Base-by-base conservation (phyloP, 2,113 vertebrate species). In the Scomber japonicus region DNA sequence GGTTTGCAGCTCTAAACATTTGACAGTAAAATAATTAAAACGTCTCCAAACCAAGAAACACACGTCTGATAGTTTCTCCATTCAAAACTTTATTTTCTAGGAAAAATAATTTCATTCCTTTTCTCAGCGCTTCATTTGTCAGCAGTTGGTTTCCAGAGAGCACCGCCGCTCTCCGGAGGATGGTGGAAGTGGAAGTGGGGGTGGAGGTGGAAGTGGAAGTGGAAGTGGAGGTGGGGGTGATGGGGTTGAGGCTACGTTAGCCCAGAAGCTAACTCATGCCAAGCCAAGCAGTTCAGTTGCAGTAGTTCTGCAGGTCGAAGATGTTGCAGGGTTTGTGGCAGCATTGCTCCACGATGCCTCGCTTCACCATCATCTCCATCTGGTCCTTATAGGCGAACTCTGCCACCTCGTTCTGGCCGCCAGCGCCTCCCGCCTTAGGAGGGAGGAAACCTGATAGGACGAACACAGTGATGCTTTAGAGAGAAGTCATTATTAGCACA, bases 291-390 rank as follows among this genome's bases (percentile, higher is more conserved):
- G 60, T 27, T 94, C 94, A 97, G 92, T 97, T 97, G 91, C 98
- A 99, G 95, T 99, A 99, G 84, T 95, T 97, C 89, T 98, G 95
- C 89, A 99, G 95, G 50, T 97, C 96, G 35, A 96, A 94, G 59
- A 98, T 89, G 54, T 96, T 97, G 83, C 98, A 99, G 5, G 96
- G 93, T 53, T 94, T 94, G 81, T 96, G 95, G 81, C 98, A 99
- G 89, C 98, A 99, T 86, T 97, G 96, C 74, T 99, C 97, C 71
- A 99, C 97, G 0, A 99, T 99, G 50, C 97, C 97, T 0, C 97
- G 85, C 89, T 98, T 98, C 87, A 94, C 95, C 75, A 93, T 94
- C 86, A 94, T 86, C 31, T 94, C 94, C 72, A 94, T 96, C 83
- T 95, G 94, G 59, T 95, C 96, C 83, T 94, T 94, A 81, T 94